Percentiles rank a stretch among this genome's conserved stretches.
Evolutionary conservation across 2,888 invertebrate genomes (phyloP).

Genomic region (Strigamia crassipes): DNA sequence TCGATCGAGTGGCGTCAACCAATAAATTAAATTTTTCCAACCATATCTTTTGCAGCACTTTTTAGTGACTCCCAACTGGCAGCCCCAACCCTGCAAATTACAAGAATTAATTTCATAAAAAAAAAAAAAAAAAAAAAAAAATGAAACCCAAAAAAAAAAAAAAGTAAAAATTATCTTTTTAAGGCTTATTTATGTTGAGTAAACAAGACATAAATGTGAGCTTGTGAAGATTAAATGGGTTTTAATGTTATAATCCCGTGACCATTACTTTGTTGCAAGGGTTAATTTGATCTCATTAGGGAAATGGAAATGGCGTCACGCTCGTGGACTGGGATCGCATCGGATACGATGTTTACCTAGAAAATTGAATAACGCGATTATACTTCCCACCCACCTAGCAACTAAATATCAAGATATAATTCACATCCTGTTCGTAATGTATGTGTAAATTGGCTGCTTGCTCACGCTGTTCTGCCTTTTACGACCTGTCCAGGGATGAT

Average conservation of each 20-base stretch:
- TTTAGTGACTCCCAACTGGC: too few relatives aligned
- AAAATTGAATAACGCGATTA: constrained; percentile 27
- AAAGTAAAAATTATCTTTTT: too few relatives aligned
- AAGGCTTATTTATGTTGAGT: too few relatives aligned
- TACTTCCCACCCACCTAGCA: constrained; percentile 23
- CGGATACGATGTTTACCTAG: constrained; percentile 14
- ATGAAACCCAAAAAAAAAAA: too few relatives aligned
- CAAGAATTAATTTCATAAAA: too few relatives aligned
- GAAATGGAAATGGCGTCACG: constrained; percentile 28
- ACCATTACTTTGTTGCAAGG: neutral
- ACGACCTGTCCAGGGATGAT: constrained; percentile 8
- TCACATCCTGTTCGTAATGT: constrained; percentile 28
- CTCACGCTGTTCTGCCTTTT: constrained; percentile 8
- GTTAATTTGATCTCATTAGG: constrained; percentile 31
- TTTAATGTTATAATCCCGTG: neutral
- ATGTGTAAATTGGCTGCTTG: constrained; percentile 24
- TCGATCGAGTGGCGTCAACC: too few relatives aligned
- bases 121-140: too few relatives aligned
- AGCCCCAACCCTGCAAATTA: too few relatives aligned
- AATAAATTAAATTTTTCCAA: too few relatives aligned
- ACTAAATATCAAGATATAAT: constrained; percentile 31
- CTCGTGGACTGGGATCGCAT: neutral
- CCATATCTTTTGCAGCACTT: too few relatives aligned
- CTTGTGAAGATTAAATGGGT: too few relatives aligned
- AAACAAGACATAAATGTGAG: too few relatives aligned